Evolutionary conservation across 2,888 invertebrate species (phyloP), one percentile per base, ranked within the genome.

Genomic region (Agonopterix arenella): DNA sequence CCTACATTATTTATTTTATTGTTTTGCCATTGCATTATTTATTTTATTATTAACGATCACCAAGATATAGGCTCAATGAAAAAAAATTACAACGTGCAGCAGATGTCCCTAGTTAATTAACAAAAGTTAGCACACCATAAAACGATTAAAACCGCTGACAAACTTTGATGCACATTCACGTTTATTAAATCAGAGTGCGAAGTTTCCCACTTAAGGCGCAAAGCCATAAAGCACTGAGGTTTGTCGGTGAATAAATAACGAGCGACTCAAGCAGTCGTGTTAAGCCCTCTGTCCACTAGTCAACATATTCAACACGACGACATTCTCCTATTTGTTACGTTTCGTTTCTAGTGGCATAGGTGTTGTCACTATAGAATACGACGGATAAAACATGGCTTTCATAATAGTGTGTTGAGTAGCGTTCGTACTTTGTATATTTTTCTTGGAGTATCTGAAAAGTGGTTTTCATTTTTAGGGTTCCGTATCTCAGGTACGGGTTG

Each of bases 231-330:
- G 63, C 62, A 64, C 67, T 62, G 68, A 63, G 70, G 69, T 74
- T 76, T 69, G 68, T 68, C 58, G 50, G 61, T 77, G 74, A 79
- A 79, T 80, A 78, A 76, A 67, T 76, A 73, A 76, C 70, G 64
- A 68, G 64, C 51, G 11, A 42, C 47, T 51, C 44, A 51, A 56
- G 58, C 54, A 61, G 59, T 57, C 58, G 59, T 60, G 62, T 65
- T 57, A 62, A 52, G 59, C 56, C 48, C 45, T 46, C 57, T 49
- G 63, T 64, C 62, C 55, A 61, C 61, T 47, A 52, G 52, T 54
- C 52, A 52, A 52, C 55, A 37, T 44, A 47, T 38, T 48, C 44
- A 46, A 13, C 49, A 49, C 48, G 41, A 36, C 37, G 3, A 40
- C n/a, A 37, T 13, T 11, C 44, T 11, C 18, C 18, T 11, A 47